Evolutionary conservation across 2,888 invertebrate species (phyloP).

Genomic region (Laothoe populi): DNA sequence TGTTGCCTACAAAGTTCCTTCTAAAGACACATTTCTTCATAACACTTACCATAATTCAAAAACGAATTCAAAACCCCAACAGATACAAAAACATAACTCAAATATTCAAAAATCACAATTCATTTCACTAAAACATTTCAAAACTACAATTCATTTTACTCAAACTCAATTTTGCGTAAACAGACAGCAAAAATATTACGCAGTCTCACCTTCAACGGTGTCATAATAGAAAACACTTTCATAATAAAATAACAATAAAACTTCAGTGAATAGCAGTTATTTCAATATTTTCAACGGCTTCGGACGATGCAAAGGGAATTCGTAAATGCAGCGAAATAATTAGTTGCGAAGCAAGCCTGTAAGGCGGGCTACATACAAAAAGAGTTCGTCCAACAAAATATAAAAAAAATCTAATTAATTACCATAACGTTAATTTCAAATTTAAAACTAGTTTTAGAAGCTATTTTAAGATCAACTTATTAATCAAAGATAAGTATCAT

Average conservation of each 20-base stretch:
- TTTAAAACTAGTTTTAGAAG: no score
- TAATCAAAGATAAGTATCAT: no score
- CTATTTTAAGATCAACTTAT: no score
- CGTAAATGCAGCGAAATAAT: constrained; percentile 79
- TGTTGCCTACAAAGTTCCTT: no score
- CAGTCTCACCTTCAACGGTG: background rate
- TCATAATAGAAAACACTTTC: constrained; percentile 8
- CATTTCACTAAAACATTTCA: background rate
- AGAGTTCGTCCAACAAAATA: constrained; percentile 24
- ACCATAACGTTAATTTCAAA: no score
- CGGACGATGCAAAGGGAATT: constrained; percentile 74
- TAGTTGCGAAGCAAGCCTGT: constrained; percentile 65
- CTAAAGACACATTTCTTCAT: no score
- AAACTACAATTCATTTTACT: background rate
- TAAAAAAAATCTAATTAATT: background rate
- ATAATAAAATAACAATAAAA: constrained; percentile 41
- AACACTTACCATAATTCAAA: no score
- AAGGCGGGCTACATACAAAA: constrained; percentile 41
- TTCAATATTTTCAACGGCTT: constrained; percentile 73
- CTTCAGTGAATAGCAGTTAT: constrained; percentile 51
- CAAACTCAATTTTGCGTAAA: background rate
- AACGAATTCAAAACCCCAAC: background rate
- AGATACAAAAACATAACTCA: background rate
- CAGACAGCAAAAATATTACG: background rate
- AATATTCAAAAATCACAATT: background rate